Percentiles rank a stretch among this genome's conserved stretches.
Evolutionary conservation across 35 echinoderm and acorn worm genomes (phyloP).

Genomic region (Acanthaster planci): DNA sequence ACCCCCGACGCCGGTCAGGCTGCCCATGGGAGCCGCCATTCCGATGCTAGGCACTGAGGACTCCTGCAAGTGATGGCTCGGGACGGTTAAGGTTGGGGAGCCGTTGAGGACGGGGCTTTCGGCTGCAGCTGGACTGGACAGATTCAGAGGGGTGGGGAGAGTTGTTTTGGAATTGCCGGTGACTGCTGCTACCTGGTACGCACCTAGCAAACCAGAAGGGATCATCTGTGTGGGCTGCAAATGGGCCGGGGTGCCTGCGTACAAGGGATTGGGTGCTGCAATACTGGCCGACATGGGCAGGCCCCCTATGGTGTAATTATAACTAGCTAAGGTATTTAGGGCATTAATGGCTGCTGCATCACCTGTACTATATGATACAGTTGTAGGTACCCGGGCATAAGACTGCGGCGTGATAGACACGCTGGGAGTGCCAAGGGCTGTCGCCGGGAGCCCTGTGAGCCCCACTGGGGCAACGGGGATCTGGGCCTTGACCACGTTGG

Average conservation of each 20-base stretch:
- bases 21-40: constrained; percentile 44
- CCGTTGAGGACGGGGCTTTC: constrained; percentile 49
- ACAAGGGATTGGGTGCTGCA: constrained; percentile 69
- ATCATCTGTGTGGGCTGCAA: constrained; percentile 57
- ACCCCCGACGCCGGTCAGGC: constrained; percentile 35
- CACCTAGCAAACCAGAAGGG: constrained; percentile 79
- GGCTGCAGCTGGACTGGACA: constrained; percentile 46
- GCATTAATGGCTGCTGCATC: constrained; percentile 62
- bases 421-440: constrained; percentile 27
- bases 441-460: constrained; percentile 30
- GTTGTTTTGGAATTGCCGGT: constrained; percentile 58
- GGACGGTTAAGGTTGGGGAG: constrained; percentile 31
- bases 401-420: constrained; percentile 39
- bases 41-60: constrained; percentile 66
- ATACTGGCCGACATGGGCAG: constrained; percentile 43
- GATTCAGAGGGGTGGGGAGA: constrained; percentile 60
- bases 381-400: constrained; percentile 37
- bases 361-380: constrained; percentile 39
- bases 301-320: constrained; percentile 52
- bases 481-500: constrained; percentile 37
- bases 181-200: constrained; percentile 62
- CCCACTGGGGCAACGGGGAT: not conserved
- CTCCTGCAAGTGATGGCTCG: constrained; percentile 52
- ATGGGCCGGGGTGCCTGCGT: constrained; percentile 70
- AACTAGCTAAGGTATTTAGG: constrained; percentile 55